Evolutionary conservation across 2,113 vertebrate species (phyloP).

Genomic region (Lonchura striata): DNA sequence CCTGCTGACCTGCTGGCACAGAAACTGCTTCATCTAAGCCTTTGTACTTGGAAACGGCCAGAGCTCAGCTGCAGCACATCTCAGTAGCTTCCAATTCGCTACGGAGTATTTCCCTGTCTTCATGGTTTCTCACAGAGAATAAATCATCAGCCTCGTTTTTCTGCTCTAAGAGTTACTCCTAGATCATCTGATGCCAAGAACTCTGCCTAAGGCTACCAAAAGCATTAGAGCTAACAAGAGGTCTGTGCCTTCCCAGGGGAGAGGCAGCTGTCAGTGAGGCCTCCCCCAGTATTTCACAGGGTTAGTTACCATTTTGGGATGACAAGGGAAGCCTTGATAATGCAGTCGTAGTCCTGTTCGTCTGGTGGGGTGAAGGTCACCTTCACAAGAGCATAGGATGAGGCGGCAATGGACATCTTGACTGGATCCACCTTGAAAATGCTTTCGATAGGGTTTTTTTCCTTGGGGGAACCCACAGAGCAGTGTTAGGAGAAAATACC

Average conservation of each 20-base stretch:
- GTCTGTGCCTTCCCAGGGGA: background rate
- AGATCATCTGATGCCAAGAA: no score
- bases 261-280: background rate
- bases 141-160: background rate
- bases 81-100: background rate
- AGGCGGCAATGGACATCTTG: constrained; percentile 76
- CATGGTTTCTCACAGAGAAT: fast-evolving
- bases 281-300: background rate
- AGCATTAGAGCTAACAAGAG: background rate
- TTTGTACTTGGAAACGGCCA: background rate
- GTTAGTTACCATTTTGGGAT: constrained; percentile 71
- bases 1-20: background rate
- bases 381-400: constrained; percentile 72
- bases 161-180: background rate
- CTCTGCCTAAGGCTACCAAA: background rate
- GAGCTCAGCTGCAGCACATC: background rate
- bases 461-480: constrained; percentile 50
- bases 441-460: background rate
- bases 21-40: background rate
- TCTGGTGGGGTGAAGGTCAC: constrained; percentile 81
- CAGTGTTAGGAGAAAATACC: background rate
- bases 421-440: constrained; percentile 81
- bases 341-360: constrained; percentile 80
- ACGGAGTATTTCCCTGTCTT: background rate
- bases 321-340: constrained; percentile 83